Conservation (phyloP, 2,888 invertebrate species). For the Archaeoteleia sp. region DNA sequence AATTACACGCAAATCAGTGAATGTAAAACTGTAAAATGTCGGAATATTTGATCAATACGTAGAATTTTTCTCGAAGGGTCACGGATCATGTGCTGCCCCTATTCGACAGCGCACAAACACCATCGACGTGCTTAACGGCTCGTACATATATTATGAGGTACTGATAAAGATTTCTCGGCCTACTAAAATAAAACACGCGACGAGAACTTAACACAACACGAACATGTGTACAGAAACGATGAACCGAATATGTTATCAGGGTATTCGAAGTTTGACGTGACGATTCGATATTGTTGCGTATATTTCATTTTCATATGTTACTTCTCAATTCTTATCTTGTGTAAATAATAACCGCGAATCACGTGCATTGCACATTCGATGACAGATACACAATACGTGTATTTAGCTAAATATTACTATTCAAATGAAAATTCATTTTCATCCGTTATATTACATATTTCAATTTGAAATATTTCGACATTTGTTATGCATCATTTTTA, state of each 20-base stretch:
- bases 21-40: neutral
- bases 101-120: slow-evolving; percentile 57
- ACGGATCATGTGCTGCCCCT: slow-evolving; percentile 59
- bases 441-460: no score
- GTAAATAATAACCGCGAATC: neutral
- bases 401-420: no score
- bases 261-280: slow-evolving; percentile 44
- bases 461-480: no score
- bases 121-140: slow-evolving; percentile 48
- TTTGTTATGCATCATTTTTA: no score
- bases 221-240: slow-evolving; percentile 46
- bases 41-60: slow-evolving; percentile 45
- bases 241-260: slow-evolving; percentile 48
- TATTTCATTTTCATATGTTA: slow-evolving; percentile 2
- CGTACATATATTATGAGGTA: slow-evolving; percentile 48
- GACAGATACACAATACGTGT: no score
- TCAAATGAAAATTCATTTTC: no score
- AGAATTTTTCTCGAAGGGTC: slow-evolving; percentile 54
- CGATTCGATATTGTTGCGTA: slow-evolving; percentile 37
- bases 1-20: neutral
- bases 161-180: slow-evolving; percentile 64
- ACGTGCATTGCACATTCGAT: no score
- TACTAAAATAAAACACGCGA: slow-evolving; percentile 53
- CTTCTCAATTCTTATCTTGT: slow-evolving; percentile 8
- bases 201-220: slow-evolving; percentile 28